A percentile compares a stretch with the other conserved stretches of the same genome.
Evolutionary conservation across 2,797 vertebrate genomes (phyloP).

Genomic region (Distichodus sexfasciatus): DNA sequence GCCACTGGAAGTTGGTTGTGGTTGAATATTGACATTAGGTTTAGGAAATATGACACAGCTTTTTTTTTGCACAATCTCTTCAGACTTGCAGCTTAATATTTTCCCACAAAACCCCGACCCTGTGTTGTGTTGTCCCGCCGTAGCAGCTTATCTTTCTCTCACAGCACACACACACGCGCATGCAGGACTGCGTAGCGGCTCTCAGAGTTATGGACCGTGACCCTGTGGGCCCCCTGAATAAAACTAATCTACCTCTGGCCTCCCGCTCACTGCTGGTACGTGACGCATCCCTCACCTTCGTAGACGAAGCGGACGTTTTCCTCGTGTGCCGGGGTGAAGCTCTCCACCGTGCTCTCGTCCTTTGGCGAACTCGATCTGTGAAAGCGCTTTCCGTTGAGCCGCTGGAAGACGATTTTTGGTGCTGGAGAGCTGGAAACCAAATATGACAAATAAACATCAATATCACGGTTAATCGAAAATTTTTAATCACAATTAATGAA

Average conservation of each 20-base stretch:
- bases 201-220: not conserved
- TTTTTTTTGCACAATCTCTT: no score
- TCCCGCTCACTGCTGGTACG: no score
- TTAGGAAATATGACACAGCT: no score
- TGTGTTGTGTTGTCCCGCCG: no score
- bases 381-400: slow-evolving; percentile 87
- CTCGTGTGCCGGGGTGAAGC: slow-evolving; percentile 88
- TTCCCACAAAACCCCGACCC: no score
- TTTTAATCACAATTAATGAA: no score
- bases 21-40: no score
- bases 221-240: not conserved
- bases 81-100: no score
- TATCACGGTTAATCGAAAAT: not conserved
- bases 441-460: not conserved
- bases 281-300: slow-evolving; percentile 87
- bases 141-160: not conserved
- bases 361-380: slow-evolving; percentile 69
- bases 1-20: no score
- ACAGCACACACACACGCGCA: not conserved
- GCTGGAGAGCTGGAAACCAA: slow-evolving; percentile 64
- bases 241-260: not conserved
- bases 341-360: slow-evolving; percentile 69
- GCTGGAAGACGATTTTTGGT: slow-evolving; percentile 91
- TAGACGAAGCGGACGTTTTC: slow-evolving; percentile 94
- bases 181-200: no score